A percentile compares a stretch with the other conserved stretches of the same genome.
These are phyloP conservation scores for Drosophila nikananu DNA, from an alignment of 1,140 invertebrate genomes.

Conservation along the genomic window DNA sequence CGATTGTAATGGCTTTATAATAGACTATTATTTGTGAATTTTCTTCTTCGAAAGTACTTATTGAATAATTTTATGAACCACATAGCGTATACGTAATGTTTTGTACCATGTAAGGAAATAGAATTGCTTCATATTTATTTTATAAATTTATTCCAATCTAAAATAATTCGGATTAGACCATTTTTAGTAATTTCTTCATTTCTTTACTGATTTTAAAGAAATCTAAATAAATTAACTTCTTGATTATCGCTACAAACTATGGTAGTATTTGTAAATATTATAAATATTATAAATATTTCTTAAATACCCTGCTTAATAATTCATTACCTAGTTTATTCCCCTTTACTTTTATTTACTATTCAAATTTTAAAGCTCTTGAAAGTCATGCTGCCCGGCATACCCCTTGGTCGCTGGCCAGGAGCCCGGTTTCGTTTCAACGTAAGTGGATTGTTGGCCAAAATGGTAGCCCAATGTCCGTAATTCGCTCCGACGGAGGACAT, in stretches of 20 bases:
- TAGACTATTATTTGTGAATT: neutral
- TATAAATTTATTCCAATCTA: neutral
- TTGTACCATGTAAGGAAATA: neutral
- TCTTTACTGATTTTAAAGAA: too few species aligned
- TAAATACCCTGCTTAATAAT: neutral
- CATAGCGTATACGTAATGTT: neutral
- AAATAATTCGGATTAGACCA: neutral
- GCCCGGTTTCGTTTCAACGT: conserved; percentile 20
- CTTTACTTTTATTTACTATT: too few species aligned
- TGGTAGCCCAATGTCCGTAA: conserved; percentile 32
- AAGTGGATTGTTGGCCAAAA: conserved; percentile 45
- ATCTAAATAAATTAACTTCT: too few species aligned
- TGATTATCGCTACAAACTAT: too few species aligned
- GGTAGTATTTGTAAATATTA: neutral
- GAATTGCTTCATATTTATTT: too few species aligned
- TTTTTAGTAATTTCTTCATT: too few species aligned
- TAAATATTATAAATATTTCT: neutral
- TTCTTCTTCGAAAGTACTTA: neutral
- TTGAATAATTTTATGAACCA: neutral
- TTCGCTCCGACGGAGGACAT: conserved; percentile 22
- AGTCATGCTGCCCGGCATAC: neutral
- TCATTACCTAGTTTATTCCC: neutral
- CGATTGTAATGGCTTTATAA: neutral
- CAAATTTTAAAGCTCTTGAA: neutral
- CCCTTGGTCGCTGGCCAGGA: neutral